Conservation (phyloP, 2,797 vertebrate genomes). For the Crocidura indochinensis region DNA sequence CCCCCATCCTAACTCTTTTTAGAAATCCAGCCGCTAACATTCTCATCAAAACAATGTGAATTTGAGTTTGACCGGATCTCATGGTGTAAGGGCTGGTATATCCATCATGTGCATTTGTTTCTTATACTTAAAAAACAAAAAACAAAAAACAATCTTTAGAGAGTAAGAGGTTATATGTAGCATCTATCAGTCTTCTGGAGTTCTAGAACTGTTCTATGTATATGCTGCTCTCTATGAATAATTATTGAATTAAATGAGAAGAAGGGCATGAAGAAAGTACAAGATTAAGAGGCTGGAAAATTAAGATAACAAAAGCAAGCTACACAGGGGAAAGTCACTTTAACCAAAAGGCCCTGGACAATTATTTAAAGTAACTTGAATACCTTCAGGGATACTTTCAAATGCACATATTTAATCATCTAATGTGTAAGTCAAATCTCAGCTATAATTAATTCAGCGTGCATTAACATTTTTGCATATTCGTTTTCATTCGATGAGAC, state of each 20-base stretch:
- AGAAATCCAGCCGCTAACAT: neutral
- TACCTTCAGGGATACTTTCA: conserved; percentile 78
- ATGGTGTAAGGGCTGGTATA: too few species aligned
- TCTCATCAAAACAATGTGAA: neutral
- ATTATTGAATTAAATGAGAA: conserved; percentile 37
- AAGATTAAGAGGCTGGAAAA: conserved; percentile 75
- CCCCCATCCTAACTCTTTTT: neutral
- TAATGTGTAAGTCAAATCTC: conserved; percentile 82
- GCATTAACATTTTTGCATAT: conserved; percentile 49
- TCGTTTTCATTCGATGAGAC: conserved; percentile 57
- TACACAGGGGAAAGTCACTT: conserved; percentile 73
- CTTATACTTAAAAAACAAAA: too few species aligned
- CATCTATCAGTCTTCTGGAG: neutral
- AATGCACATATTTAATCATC: conserved; percentile 82
- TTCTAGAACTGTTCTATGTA: neutral
- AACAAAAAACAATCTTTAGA: neutral
- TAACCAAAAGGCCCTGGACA: conserved; percentile 83
- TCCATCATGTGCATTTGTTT: neutral
- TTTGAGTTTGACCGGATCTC: neutral
- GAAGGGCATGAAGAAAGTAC: conserved; percentile 27
- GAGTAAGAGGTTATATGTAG: too few species aligned
- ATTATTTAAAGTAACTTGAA: conserved; percentile 81
- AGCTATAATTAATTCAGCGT: conserved; percentile 82
- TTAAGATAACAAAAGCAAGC: conserved; percentile 78
- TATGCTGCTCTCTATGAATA: conserved; percentile 28